Percentiles rank a stretch among this genome's conserved stretches.
phyloP scores from a whole-genome alignment of 2,888 invertebrate species.

The Papilio demoleus region DNA sequence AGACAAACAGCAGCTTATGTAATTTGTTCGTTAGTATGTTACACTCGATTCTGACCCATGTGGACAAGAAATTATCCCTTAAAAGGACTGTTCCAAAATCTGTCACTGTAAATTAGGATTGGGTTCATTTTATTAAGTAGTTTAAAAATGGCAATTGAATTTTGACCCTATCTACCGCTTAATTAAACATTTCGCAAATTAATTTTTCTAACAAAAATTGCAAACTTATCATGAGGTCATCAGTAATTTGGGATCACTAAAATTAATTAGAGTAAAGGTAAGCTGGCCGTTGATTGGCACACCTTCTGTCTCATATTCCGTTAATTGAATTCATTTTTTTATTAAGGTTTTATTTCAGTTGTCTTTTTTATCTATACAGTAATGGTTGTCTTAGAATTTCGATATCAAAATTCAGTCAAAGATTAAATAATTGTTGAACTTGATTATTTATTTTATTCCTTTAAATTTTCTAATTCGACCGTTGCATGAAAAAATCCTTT shows the following conservation, averaged over 20 bases:
- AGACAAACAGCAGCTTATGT: too few species aligned
- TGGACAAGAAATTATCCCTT: neutral
- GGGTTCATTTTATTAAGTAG: neutral
- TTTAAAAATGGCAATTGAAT: neutral
- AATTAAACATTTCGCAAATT: neutral
- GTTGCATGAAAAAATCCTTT: too few species aligned
- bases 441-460: too few species aligned
- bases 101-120: neutral
- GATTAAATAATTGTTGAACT: neutral
- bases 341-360: neutral
- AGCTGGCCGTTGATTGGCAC: conserved; percentile 56
- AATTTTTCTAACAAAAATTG: neutral
- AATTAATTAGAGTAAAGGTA: conserved; percentile 64
- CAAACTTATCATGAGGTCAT: conserved; percentile 43
- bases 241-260: conserved; percentile 56
- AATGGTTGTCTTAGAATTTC: neutral
- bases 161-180: neutral
- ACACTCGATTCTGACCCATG: too few species aligned
- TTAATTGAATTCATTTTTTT: too few species aligned
- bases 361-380: too few species aligned
- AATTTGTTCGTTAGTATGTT: too few species aligned
- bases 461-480: too few species aligned
- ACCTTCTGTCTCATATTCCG: conserved; percentile 49
- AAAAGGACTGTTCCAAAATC: neutral
- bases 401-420: neutral